Base-by-base conservation (phyloP, 2,888 invertebrate genomes). In the Tyria jacobaeae region DNA sequence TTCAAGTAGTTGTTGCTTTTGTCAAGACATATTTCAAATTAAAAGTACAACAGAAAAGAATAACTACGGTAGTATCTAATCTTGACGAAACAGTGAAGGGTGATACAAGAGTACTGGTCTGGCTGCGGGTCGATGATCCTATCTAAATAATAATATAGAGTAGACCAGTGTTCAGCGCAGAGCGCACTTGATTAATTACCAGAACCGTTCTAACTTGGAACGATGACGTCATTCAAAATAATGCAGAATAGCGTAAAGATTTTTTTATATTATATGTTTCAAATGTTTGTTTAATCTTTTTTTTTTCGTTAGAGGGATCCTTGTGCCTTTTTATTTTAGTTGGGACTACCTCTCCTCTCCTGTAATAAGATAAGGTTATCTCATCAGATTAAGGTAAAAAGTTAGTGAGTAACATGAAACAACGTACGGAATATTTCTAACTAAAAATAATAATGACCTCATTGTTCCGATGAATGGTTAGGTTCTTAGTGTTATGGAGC, bases 91-190 rank as follows among this genome's bases (percentile, higher is more conserved):
- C 2, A 44, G 44, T 44, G 12, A 44, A 44, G 44, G 21, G 21
- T 41, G 41, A 41, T 1, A 21, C 44, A 44, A 21, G 4, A 10
- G 44, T 21, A 25, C 48, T 48, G 25, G 24, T 25, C 12, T 35
- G 41, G 17, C 15, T 17, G 73, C 73, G 81, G n/a, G 76, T 79
- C 78, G 70, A 79, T 75, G 78, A 81, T 80, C 78, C 75, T 73
- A 72, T 62, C 66, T 51, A 76, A 73, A 76, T 80, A 74, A 72
- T 73, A 55, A 65, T 66, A 68, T 56, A 62, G 63, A 68, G 55
- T 60, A 59, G 62, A 60, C 31, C 54, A 41, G 71, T 65, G 62
- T 59, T 68, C 63, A 66, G 17, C 10, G 58, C 54, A 65, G 58
- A 54, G 49, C 7, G 41, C 54, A 57, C 47, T 54, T 44, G 35